Base-by-base conservation (phyloP, 2,797 vertebrate genomes). In the Austrolebias charrua region DNA sequence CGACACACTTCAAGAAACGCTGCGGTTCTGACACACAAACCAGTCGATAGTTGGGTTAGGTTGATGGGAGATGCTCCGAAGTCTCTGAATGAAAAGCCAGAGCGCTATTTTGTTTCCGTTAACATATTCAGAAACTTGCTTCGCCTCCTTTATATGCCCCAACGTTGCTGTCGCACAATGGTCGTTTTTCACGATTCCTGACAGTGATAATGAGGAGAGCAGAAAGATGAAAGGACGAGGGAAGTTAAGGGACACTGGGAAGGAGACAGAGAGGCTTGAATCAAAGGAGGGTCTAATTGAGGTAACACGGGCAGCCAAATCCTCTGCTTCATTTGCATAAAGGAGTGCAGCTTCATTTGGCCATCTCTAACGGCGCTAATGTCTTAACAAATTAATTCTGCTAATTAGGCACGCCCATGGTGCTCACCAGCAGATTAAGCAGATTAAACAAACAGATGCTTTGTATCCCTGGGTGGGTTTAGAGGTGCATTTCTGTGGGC, bases 341-440 rank as follows among this genome's bases (percentile, higher is more conserved):
- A 95, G 91, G 92, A 92, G 94, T 94, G 96, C 94, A 90, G 94
- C 94, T 94, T 94, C 91, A 94, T 86, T 90, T 90, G 88, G 88
- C 95, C 95, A 93, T 95, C 94, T 95, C 95, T 95, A 94, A 96
- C 93, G 88, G 94, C 93, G 93, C 93, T 98, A 97, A 97, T 96
- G 94, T 96, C 94, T 95, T 94, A 92, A 95, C 94, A 96, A 98
- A 98, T 98, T 97, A 97, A 98, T 99, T 98, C 96, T 92, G 94
- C 92, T 94, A 98, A 98, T 96, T 95, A 98, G 95, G 94, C 95
- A 94, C 94, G 95, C 96, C 95, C 96, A 94, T 91, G 93, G 94
- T 96, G 92, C 93, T 95, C 93, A 94, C 91, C 92, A 92, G 94
- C 91, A 93, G 94, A 94, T 95, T 96, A 96, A 95, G 95, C 93